Evolutionary conservation across 1,140 invertebrate genomes (phyloP), one percentile per base, ranked within the genome.

Genomic region (Drosophila willistoni): DNA sequence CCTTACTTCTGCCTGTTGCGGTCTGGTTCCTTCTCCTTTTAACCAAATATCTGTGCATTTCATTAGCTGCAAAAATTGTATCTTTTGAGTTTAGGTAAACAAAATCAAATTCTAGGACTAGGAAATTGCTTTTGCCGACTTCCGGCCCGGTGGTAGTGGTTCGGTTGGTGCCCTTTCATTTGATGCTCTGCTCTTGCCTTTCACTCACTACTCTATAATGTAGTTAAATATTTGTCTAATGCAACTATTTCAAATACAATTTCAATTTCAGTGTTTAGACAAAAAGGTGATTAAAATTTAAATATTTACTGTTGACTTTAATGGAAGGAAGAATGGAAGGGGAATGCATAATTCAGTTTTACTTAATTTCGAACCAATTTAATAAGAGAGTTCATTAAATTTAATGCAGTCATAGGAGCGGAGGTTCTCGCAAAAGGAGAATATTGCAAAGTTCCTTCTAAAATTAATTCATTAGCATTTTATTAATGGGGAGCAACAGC

Each of bases 381-480:
- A 85, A 84, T 84, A 78, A 67, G 33, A 61, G 66, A 64, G 64
- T 78, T 81, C 76, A 73, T 86, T 79, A 68, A 70, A 66, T 60
- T 81, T 81, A 86, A 70, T 81, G 68, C 82, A 86, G 17, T 51
- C 12, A 10, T 34, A 39, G 62, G 14, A 17, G 17, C 47, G 5
- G 36, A 41, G 22, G n/a, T n/a, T 39, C 29, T 29, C 36, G n/a
- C 39, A 13, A 29, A 19, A 42, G 25, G 51, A 51, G 44, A 51
- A 51, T 64, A 84, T 73, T 60, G 75, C 75, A 69, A 68, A 78
- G 82, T 73, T 82, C 83, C 68, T 82, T 83, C 64, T 75, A 82
- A 86, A 86, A 86, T 86, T 86, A 87, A 87, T 86, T 86, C 83
- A 86, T 86, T 86, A 86, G 82, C 83, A 86, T 86, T 87, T 85